Evolutionary conservation across 2,113 vertebrate species (phyloP).

Genomic region (Ascaphus truei): DNA sequence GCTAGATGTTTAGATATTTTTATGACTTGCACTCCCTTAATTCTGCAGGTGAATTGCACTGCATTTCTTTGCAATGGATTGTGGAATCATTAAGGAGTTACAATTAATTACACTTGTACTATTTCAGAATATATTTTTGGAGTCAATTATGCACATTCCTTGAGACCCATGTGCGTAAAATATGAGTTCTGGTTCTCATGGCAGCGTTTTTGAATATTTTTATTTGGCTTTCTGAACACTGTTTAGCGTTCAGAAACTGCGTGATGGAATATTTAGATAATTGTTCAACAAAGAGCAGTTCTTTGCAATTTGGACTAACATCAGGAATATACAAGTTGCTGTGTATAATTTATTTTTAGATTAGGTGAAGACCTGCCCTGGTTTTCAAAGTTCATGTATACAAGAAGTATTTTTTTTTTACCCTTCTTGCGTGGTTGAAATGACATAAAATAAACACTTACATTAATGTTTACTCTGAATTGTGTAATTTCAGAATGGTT

Average conservation of each 20-base stretch:
- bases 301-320: not conserved
- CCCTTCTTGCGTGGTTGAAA: not conserved
- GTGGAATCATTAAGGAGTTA: conserved; percentile 9
- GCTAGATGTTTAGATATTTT: too few relatives aligned
- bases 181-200: conserved; percentile 26
- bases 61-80: conserved; percentile 25
- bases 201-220: conserved; percentile 29
- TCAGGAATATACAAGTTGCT: not conserved
- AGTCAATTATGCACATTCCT: conserved; percentile 29
- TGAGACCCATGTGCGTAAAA: conserved; percentile 23
- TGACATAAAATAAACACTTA: not conserved
- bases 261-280: not conserved
- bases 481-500: too few relatives aligned
- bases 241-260: not conserved
- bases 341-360: too few relatives aligned
- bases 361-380: not conserved
- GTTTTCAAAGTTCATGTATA: not conserved
- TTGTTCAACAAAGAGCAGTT: not conserved
- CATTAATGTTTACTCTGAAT: too few relatives aligned
- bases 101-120: conserved; percentile 15
- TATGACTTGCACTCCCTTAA: too few relatives aligned
- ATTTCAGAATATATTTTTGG: conserved; percentile 17
- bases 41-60: too few relatives aligned
- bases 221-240: conserved; percentile 30
- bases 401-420: not conserved